phyloP scores from a whole-genome alignment of 2,113 vertebrate species.

The Eptesicus fuscus region DNA sequence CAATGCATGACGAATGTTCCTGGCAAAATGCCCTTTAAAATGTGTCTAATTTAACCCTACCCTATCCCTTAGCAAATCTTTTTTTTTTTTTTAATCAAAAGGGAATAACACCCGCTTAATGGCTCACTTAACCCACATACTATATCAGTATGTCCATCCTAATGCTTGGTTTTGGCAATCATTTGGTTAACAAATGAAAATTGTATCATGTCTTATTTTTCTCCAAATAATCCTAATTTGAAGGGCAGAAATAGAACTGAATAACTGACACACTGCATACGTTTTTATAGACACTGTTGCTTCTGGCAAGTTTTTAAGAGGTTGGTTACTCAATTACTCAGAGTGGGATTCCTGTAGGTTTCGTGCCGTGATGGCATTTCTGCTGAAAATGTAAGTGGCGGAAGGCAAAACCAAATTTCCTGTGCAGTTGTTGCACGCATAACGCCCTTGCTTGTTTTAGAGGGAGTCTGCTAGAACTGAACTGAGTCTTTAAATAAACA shows the following conservation, averaged over 20 bases:
- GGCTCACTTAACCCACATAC: not conserved
- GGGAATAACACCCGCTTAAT: not conserved
- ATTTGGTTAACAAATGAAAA: not conserved
- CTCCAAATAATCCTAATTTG: constrained; percentile 34
- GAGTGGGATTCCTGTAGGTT: constrained; percentile 51
- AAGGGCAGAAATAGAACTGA: constrained; percentile 36
- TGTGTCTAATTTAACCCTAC: not conserved
- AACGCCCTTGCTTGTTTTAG: constrained; percentile 60
- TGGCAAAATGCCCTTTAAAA: not conserved
- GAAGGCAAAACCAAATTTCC: constrained; percentile 66
- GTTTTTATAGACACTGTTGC: constrained; percentile 49
- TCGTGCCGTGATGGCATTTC: constrained; percentile 46
- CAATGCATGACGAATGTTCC: not conserved
- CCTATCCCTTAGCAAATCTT: not conserved
- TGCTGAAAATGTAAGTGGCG: constrained; percentile 46
- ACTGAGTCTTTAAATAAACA: constrained; percentile 71
- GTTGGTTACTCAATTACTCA: constrained; percentile 59
- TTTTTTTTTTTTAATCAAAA: not conserved
- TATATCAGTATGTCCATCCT: not conserved
- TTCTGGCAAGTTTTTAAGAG: constrained; percentile 68
- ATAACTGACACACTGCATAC: constrained; percentile 8
- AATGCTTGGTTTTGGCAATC: not conserved
- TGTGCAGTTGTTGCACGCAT: constrained; percentile 28
- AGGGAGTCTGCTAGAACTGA: constrained; percentile 53
- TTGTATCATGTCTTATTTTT: not conserved